phyloP scores from a whole-genome alignment of 2,113 vertebrate genomes.

The Silurus asotus region DNA sequence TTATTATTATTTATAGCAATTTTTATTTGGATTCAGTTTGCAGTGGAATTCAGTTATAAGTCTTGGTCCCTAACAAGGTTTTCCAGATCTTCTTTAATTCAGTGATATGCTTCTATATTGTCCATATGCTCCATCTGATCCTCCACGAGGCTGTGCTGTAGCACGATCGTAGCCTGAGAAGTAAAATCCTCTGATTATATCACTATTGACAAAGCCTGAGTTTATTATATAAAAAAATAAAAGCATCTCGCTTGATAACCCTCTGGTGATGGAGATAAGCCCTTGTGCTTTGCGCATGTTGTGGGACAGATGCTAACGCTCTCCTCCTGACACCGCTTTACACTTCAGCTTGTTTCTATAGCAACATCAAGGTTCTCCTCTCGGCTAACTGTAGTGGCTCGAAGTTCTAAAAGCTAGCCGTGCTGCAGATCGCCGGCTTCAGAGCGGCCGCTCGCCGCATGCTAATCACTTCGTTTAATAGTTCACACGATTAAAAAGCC shows the following conservation, averaged over 20 bases:
- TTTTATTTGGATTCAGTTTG: background rate
- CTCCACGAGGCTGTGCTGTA: background rate
- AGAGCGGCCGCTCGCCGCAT: constrained; percentile 32
- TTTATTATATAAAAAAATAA: background rate
- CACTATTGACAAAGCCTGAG: background rate
- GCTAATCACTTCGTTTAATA: constrained; percentile 50
- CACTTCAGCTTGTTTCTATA: constrained; percentile 52
- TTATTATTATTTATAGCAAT: background rate
- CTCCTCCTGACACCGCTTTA: constrained; percentile 29
- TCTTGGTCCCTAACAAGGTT: background rate
- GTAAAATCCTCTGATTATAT: background rate
- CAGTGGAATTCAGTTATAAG: background rate
- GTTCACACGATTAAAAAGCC: constrained; percentile 51
- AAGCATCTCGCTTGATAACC: background rate
- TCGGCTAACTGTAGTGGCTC: background rate
- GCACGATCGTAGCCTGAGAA: background rate
- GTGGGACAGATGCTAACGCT: constrained; percentile 31
- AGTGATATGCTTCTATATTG: background rate
- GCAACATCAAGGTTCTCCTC: constrained; percentile 37
- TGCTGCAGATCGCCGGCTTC: background rate
- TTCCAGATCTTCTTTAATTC: background rate
- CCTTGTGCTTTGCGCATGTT: background rate
- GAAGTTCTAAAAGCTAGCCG: constrained; percentile 17
- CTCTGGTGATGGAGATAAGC: background rate
- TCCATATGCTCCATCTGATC: background rate